phyloP scores from a whole-genome alignment of 2,888 invertebrate species.

The Neria commutata region DNA sequence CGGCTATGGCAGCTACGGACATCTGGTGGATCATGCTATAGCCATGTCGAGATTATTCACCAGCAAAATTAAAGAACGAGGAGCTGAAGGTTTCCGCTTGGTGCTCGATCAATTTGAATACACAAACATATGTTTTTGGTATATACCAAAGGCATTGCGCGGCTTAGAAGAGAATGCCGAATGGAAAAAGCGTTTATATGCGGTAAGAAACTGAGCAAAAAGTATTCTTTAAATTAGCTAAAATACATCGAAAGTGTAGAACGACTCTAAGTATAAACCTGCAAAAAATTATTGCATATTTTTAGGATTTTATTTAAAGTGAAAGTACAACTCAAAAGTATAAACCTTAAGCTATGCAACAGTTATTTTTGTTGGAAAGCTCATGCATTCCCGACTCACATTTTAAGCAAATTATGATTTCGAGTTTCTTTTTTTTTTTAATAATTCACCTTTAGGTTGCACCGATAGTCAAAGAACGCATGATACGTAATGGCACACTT shows the following conservation, averaged over 20 bases:
- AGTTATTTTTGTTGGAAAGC: too few species aligned
- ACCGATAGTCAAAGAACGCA: slow-evolving; percentile 73
- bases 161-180: slow-evolving; percentile 54
- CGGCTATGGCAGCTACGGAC: slow-evolving; percentile 68
- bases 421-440: background rate
- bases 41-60: slow-evolving; percentile 67
- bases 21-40: slow-evolving; percentile 71
- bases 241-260: too few species aligned
- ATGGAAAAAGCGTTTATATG: slow-evolving; percentile 65
- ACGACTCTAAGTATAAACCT: too few species aligned
- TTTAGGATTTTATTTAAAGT: background rate
- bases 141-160: slow-evolving; percentile 68
- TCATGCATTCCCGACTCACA: too few species aligned
- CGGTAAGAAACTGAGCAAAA: slow-evolving; percentile 39
- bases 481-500: slow-evolving; percentile 69
- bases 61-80: slow-evolving; percentile 63
- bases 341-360: background rate
- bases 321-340: background rate
- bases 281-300: background rate
- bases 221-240: too few species aligned
- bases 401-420: too few species aligned
- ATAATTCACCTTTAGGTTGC: slow-evolving; percentile 63
- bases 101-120: slow-evolving; percentile 72
- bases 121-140: slow-evolving; percentile 92
- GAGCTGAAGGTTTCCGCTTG: slow-evolving; percentile 67